Evolutionary conservation across 2,797 vertebrate species (phyloP), one percentile per base, ranked within the genome.

Genomic region (Parauchenoglanis ngamensis): DNA sequence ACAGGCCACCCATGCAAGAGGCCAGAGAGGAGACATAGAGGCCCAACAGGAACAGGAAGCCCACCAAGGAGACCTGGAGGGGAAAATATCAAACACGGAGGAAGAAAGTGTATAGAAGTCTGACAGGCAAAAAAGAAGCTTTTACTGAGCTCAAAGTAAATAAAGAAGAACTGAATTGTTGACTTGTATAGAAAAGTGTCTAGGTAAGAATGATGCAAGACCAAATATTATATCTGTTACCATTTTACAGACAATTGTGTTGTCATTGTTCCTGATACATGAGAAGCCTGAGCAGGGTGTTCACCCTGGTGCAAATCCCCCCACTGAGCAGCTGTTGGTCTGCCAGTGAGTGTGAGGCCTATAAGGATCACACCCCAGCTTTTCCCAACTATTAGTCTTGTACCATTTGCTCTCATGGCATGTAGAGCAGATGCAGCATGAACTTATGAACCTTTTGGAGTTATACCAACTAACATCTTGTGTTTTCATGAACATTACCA

Each of bases 1-100:
- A 99, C 77, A 99, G 94, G 87, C 98, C 97, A 49, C 98, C 98
- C 98, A 99, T 99, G 91, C 98, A 99, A 93, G 98, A 99, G 88
- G 98, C 98, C 93, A 99, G 94, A 44, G 98, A 99, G 0, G 98
- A 99, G 95, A 99, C 96, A 94, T 99, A 99, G 84, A 99, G 95
- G 83, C 98, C 98, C 87, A 99, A 92, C 86, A 99, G 96, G 95
- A 99, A 99, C 90, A 99, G 96, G 95, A 99, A 97, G 89, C 98
- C 98, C 92, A 99, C 97, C 93, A 99, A 96, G 92, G 98, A 99
- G 90, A 99, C 98, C 98, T 99, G 91, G 83, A 15, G 10, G 77
- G 93, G 85, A 92, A 92, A 94, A 95, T 95, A 85, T 95, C 93
- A 95, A 94, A 95, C 91, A 95, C 90, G 96, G 88, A 92, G 93